Evolutionary conservation across 2,113 vertebrate genomes (phyloP), one percentile per base, ranked within the genome.

Genomic region (Phaetusa simplex): DNA sequence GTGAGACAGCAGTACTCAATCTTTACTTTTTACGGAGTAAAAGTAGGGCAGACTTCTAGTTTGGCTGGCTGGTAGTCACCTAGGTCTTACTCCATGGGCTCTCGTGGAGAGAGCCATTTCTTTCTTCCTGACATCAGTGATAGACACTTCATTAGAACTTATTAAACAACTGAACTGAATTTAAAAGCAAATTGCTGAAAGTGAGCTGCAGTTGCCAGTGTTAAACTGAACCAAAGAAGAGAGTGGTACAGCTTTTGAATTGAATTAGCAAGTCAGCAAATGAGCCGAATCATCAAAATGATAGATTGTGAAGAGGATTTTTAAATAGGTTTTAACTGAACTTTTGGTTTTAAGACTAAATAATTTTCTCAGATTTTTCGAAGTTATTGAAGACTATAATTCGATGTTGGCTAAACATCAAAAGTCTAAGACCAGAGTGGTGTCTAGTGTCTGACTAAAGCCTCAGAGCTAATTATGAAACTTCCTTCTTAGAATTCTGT

Each of bases 1-100:
- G 99, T 99, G 96, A 97, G 97, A 76, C 93, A 65, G 70, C 43
- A 66, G 30, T 19, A 42, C 65, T 59, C 82, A 65, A 3, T 36
- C 36, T 66, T 23, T 27, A 2, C 30, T 83, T 79, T 65, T n/a
- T 53, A 10, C 0, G 1, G 65, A 55, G 34, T 45, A 45, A 45
- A 45, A 45, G 45, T 19, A 45, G 42, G 55, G 43, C 47, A 78
- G 49, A 34, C 5, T 77, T 84, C 30, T 79, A 15, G 34, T 65
- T 84, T 92, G 59, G 4, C 34, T 86, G 52, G 38, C 52, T 56
- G 23, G 11, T 50, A 12, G 12, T 49, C 62, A 76, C 20, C 29
- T 47, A 47, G 12, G 24, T 36, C 64, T 80, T 30, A 42, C 8
- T 36, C 22, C 12, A 3, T 20, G 38, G 29, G 58, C 45, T 72